phyloP scores from a whole-genome alignment of 2,113 vertebrate species.

The Urocynchramus pylzowi region DNA sequence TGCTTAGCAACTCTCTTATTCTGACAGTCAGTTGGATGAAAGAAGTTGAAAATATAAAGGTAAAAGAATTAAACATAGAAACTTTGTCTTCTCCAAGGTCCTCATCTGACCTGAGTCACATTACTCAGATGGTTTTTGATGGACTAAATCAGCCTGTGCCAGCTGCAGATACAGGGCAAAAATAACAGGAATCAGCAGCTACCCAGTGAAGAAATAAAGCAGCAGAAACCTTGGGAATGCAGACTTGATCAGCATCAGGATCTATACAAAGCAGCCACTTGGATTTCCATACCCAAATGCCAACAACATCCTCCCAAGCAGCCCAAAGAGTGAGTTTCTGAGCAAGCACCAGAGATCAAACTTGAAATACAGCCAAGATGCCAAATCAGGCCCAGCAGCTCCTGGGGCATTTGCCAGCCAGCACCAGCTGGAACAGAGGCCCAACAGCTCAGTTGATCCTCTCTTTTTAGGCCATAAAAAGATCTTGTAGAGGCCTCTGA shows the following conservation, averaged over 20 bases:
- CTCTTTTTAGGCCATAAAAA: neutral
- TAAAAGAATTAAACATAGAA: neutral
- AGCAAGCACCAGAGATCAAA: neutral
- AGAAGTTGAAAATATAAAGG: neutral
- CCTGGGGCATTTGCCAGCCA: rapidly evolving
- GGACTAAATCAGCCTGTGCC: neutral
- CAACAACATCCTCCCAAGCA: neutral
- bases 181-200: neutral
- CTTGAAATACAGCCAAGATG: neutral
- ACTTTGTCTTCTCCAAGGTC: neutral
- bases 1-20: neutral
- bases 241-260: neutral
- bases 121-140: neutral
- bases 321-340: neutral
- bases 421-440: neutral
- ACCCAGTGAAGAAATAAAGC: neutral
- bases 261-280: neutral
- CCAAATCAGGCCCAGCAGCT: neutral
- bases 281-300: neutral
- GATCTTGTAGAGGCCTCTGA: neutral
- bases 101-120: neutral
- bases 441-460: neutral
- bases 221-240: neutral
- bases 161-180: neutral
- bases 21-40: neutral